Base-by-base conservation (phyloP, 92 coral and sea anemone genomes). In the Pocillopora meandrina region DNA sequence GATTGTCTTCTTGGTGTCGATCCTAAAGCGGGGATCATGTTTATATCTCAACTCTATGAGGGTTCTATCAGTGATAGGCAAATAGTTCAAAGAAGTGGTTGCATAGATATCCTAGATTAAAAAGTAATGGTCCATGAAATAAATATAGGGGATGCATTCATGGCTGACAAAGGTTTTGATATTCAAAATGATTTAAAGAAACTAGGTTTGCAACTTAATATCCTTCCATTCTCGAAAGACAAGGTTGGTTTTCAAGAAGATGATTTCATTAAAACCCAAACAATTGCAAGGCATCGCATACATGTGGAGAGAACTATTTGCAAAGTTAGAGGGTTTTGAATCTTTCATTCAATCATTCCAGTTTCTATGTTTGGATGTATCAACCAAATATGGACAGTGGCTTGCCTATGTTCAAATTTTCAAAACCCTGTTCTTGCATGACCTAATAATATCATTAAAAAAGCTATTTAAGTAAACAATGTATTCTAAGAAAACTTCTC, bases 121-220 rank as follows among this genome's bases (percentile, higher is more conserved):
- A 89, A 92, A 72, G 11, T 86, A 12, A n/a, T 14, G 31, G 71
- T 33, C 7, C 73, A 80, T 3, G 92, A 86, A 77, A 73, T 89
- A 0, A 77, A 71, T 23, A 80, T 75, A 65, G 80, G 87, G 31
- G 92, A 89, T 86, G 49, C 88, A 2, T 63, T 91, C 1, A 85
- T 85, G 92, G 92, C 87, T 9, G 85, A 91, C 60, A 80, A 90
- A 49, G 92, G 90, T 33, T 87, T 84, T 83, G 88, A 90, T 66
- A 90, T 90, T 18, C 36, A 60, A 14, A 72, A 70, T 71, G 81
- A 83, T 6, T 60, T 88, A 23, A 71, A 81, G 26, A 69, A 69
- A 34, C 47, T 85, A 66, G 90, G 73, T 36, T 67, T 82, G 49
- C 19, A 78, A 34, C 72, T 86, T 8, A 83, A 86, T 57, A 86